Percentiles rank a stretch among this genome's conserved stretches.
These are phyloP conservation scores for Lasioglossum oenotherae DNA, from an alignment of 2,888 invertebrate genomes.

Conservation along the genomic window DNA sequence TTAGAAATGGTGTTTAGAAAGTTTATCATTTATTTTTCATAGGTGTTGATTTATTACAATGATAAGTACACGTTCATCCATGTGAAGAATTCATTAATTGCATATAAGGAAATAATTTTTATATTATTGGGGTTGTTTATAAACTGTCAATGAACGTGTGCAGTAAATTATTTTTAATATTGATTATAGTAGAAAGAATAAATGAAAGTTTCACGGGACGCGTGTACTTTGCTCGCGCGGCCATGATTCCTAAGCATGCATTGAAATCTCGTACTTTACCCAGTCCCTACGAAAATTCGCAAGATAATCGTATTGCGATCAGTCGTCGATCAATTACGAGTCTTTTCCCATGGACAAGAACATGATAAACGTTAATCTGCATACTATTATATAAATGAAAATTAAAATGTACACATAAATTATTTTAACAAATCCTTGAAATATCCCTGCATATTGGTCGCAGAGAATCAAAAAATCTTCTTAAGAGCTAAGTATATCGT, in stretches of 20 bases:
- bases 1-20: no score
- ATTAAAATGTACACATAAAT: background rate
- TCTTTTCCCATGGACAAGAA: background rate
- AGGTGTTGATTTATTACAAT: background rate
- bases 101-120: background rate
- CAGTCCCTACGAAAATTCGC: background rate
- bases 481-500: background rate
- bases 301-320: background rate
- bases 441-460: background rate
- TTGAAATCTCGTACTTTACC: constrained; percentile 28
- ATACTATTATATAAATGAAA: background rate
- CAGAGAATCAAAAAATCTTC: background rate
- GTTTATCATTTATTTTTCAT: background rate
- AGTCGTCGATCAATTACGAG: background rate
- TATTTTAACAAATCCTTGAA: background rate
- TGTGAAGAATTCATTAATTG: background rate
- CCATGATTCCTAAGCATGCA: constrained; percentile 19
- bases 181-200: background rate
- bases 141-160: background rate
- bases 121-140: background rate
- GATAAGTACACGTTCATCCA: background rate
- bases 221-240: background rate
- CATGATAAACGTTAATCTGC: background rate
- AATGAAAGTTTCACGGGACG: background rate
- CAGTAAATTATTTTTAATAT: background rate